These are phyloP conservation scores for Cephus cinctus DNA, from an alignment of 1,140 invertebrate species.

Conservation along the genomic window DNA sequence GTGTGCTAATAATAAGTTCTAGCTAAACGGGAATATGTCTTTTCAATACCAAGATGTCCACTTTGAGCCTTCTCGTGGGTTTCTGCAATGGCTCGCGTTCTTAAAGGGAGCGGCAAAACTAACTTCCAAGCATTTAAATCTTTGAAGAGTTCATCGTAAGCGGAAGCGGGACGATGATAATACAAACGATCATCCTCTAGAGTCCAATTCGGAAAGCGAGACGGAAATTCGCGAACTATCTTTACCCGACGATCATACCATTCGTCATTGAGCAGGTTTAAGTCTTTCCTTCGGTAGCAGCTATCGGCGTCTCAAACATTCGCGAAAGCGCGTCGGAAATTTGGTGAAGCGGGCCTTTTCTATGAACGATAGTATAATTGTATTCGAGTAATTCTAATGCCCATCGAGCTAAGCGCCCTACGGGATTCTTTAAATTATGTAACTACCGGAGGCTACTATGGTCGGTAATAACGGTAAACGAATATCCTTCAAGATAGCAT, in stretches of 20 bases:
- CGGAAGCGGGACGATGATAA: background rate
- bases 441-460: constrained; percentile 55
- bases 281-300: too few species aligned
- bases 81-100: background rate
- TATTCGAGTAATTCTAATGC: too few species aligned
- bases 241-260: background rate
- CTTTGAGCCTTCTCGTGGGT: constrained; percentile 9
- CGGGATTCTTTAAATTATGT: constrained; percentile 45
- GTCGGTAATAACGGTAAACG: constrained; percentile 57
- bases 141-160: background rate
- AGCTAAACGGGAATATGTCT: too few species aligned
- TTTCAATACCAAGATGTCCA: constrained; percentile 14
- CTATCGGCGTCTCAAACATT: background rate
- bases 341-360: constrained; percentile 29
- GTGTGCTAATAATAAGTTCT: too few species aligned
- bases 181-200: background rate
- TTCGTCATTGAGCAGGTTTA: background rate
- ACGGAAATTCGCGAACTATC: background rate
- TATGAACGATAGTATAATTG: too few species aligned
- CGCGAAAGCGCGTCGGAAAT: constrained; percentile 41
- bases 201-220: background rate
- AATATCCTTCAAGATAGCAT: constrained; percentile 44
- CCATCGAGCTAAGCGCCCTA: constrained; percentile 46
- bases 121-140: background rate
- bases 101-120: background rate